Evolutionary conservation across 2,797 vertebrate genomes (phyloP).

Genomic region (Takifugu rubripes): DNA sequence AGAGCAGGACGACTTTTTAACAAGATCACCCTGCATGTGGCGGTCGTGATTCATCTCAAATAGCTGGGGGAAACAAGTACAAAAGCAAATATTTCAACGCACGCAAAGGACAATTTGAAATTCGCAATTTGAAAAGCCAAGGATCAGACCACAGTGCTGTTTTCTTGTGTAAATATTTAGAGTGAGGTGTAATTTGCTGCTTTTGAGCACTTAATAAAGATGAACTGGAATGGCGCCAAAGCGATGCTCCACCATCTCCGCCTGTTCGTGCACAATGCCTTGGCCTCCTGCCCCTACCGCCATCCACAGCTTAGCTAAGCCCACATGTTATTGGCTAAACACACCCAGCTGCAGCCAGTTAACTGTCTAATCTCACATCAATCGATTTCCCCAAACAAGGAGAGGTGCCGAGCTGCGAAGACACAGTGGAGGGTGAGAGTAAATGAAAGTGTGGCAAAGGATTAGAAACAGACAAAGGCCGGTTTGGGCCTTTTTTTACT

Average conservation of each 20-base stretch:
- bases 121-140: slow-evolving; percentile 9
- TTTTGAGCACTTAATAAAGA: slow-evolving; percentile 48
- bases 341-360: slow-evolving; percentile 71
- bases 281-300: slow-evolving; percentile 37
- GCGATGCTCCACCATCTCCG: slow-evolving; percentile 35
- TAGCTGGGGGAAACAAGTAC: slow-evolving; percentile 8
- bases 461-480: slow-evolving; percentile 26
- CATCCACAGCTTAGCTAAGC: slow-evolving; percentile 42
- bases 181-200: slow-evolving; percentile 11
- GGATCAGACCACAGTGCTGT: background rate
- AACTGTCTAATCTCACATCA: slow-evolving; percentile 70
- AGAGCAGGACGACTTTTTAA: slow-evolving; percentile 16
- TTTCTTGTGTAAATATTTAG: slow-evolving; percentile 17
- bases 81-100: slow-evolving; percentile 1
- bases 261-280: slow-evolving; percentile 32
- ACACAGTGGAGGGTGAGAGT: slow-evolving; percentile 30
- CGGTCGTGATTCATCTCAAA: slow-evolving; percentile 20
- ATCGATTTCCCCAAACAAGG: slow-evolving; percentile 66
- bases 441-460: slow-evolving; percentile 34
- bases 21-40: slow-evolving; percentile 14
- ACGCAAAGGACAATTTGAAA: background rate
- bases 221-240: slow-evolving; percentile 38
- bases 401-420: slow-evolving; percentile 42
- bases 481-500: slow-evolving; percentile 31
- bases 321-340: slow-evolving; percentile 73